Percentiles rank a stretch among this genome's conserved stretches.
phyloP scores from a whole-genome alignment of 2,888 invertebrate species.

The Helobdella robusta region DNA sequence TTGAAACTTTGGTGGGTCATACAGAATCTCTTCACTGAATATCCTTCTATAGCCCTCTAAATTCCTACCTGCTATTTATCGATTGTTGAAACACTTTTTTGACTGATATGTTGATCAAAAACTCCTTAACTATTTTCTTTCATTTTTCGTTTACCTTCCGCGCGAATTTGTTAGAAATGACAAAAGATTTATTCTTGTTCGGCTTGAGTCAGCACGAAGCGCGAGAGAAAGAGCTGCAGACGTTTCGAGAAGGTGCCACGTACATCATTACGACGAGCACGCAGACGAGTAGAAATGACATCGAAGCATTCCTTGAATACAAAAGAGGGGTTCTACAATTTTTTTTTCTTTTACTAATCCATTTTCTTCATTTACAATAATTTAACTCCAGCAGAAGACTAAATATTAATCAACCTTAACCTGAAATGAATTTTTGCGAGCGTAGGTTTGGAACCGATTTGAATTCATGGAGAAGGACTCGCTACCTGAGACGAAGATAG shows the following conservation, averaged over 20 bases:
- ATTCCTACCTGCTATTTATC: background rate
- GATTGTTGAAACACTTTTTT: too few relatives aligned
- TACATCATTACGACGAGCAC: background rate
- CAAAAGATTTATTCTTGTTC: conserved; percentile 14
- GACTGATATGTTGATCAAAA: too few relatives aligned
- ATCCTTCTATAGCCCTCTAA: too few relatives aligned
- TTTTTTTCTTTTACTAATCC: background rate
- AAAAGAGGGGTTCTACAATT: conserved; percentile 12
- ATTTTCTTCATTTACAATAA: background rate
- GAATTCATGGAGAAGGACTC: background rate
- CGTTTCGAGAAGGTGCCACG: background rate
- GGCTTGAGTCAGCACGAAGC: conserved; percentile 11
- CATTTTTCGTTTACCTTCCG: too few relatives aligned
- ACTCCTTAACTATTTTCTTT: too few relatives aligned
- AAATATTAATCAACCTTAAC: too few relatives aligned
- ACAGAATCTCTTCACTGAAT: conserved; percentile 18
- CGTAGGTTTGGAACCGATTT: conserved; percentile 1
- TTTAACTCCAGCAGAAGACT: background rate
- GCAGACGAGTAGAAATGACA: background rate
- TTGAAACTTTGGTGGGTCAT: conserved; percentile 19
- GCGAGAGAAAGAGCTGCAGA: conserved; percentile 13
- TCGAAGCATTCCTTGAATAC: conserved; percentile 24
- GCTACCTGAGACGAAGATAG: background rate
- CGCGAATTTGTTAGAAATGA: background rate
- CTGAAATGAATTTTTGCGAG: background rate